Conservation (phyloP, 2,888 invertebrate genomes). For the Dermolepida albohirtum region DNA sequence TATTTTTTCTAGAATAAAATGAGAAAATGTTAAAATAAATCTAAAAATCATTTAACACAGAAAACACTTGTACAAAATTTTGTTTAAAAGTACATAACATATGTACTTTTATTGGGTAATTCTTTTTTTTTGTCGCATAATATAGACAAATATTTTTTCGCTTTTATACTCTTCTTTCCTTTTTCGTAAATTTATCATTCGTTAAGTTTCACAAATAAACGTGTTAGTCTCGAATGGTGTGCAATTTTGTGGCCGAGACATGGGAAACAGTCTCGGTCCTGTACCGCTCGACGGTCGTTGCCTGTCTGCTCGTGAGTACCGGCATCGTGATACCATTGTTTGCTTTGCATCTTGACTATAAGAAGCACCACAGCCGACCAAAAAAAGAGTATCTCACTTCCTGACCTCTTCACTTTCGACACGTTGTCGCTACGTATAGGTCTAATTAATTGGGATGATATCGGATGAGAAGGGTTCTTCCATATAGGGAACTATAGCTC, state of each 20-base stretch:
- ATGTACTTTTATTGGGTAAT: too few species aligned
- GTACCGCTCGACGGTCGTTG: conserved; percentile 53
- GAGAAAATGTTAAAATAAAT: too few species aligned
- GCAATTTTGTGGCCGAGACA: conserved; percentile 5
- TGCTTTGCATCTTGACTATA: conserved; percentile 15
- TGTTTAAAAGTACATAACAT: too few species aligned
- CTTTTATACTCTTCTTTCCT: too few species aligned
- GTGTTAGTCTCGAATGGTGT: background rate
- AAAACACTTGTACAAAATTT: too few species aligned
- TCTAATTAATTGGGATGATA: conserved; percentile 30
- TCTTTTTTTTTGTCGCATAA: too few species aligned
- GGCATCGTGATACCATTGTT: conserved; percentile 53
- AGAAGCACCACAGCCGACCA: background rate
- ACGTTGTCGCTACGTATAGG: conserved; percentile 8
- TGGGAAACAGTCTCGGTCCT: conserved; percentile 14
- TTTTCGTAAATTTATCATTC: too few species aligned
- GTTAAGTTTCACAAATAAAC: conserved; percentile 1
- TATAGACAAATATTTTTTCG: too few species aligned
- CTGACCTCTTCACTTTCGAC: conserved; percentile 38
- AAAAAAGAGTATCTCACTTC: conserved; percentile 12
- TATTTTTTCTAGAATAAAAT: too few species aligned
- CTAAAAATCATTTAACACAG: too few species aligned
- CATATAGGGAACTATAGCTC: background rate
- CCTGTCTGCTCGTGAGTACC: conserved; percentile 58
- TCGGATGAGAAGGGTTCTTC: conserved; percentile 2